These are phyloP conservation scores for Centropus bengalensis DNA, from an alignment of 2,113 vertebrate genomes.

Conservation along the genomic window DNA sequence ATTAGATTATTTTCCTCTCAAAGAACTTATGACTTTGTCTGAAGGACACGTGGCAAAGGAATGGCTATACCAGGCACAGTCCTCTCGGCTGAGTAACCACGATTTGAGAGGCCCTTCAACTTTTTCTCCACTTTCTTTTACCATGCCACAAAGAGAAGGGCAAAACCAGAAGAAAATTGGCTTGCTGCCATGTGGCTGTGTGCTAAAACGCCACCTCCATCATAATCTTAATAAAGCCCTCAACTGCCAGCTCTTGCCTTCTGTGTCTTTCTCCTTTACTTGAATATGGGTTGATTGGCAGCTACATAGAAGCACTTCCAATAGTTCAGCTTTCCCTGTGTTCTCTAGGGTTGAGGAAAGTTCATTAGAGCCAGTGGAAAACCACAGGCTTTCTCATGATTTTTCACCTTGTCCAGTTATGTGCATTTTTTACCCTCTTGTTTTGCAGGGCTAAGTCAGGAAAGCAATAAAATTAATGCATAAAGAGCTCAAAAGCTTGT, in stretches of 20 bases:
- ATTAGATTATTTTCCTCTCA: neutral
- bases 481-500: neutral
- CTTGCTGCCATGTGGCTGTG: neutral
- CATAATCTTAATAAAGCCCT: neutral
- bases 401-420: neutral
- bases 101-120: neutral
- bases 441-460: neutral
- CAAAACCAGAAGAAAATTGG: neutral
- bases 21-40: neutral
- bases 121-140: neutral
- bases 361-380: neutral
- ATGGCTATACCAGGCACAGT: neutral
- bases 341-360: neutral
- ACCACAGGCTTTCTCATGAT: neutral
- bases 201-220: neutral
- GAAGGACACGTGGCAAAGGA: neutral
- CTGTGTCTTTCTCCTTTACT: neutral
- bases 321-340: neutral
- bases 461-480: neutral
- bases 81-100: neutral
- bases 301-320: neutral
- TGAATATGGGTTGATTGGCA: neutral
- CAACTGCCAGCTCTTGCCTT: neutral
- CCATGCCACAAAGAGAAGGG: neutral
- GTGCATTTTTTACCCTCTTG: neutral